A percentile compares a stretch with the other conserved stretches of the same genome.
phyloP scores from a whole-genome alignment of 2,797 vertebrate genomes.

The Micrastur ruficollis region DNA sequence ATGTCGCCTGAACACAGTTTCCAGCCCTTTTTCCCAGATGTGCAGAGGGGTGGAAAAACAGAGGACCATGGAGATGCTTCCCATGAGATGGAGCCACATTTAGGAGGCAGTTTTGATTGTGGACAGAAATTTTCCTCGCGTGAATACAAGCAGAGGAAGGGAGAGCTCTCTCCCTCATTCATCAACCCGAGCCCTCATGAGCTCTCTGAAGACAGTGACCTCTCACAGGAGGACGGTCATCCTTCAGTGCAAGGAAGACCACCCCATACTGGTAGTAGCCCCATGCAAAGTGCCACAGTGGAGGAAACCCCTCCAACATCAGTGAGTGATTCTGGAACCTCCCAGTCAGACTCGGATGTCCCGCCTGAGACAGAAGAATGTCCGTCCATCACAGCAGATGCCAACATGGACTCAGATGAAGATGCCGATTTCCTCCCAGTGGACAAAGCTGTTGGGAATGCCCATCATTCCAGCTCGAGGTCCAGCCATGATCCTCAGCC shows the following conservation, averaged over 20 bases:
- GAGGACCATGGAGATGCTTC: slow-evolving; percentile 68
- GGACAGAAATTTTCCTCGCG: slow-evolving; percentile 81
- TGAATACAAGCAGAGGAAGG: slow-evolving; percentile 83
- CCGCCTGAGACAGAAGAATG: slow-evolving; percentile 91
- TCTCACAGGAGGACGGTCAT: slow-evolving; percentile 78
- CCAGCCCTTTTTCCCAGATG: slow-evolving; percentile 60
- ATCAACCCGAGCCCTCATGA: slow-evolving; percentile 90
- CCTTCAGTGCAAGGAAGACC: slow-evolving; percentile 83
- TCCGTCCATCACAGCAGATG: slow-evolving; percentile 88
- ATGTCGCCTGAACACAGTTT: slow-evolving; percentile 81
- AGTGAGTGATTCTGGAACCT: slow-evolving; percentile 90
- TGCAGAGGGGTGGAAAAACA: slow-evolving; percentile 51
- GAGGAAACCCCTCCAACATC: slow-evolving; percentile 97
- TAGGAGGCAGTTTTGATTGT: slow-evolving; percentile 68
- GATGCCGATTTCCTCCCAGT: slow-evolving; percentile 93
- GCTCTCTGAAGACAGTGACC: slow-evolving; percentile 87
- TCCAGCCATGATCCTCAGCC: slow-evolving; percentile 88
- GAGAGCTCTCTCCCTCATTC: slow-evolving; percentile 94
- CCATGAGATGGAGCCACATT: slow-evolving; percentile 75
- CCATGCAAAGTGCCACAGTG: slow-evolving; percentile 76
- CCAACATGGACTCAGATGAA: slow-evolving; percentile 92
- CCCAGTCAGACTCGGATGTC: slow-evolving; percentile 93
- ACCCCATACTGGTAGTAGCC: slow-evolving; percentile 64
- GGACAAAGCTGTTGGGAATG: slow-evolving; percentile 86
- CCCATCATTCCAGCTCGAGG: slow-evolving; percentile 78